Conservation (phyloP, 2,888 invertebrate genomes). For the Polyploca ridens region DNA sequence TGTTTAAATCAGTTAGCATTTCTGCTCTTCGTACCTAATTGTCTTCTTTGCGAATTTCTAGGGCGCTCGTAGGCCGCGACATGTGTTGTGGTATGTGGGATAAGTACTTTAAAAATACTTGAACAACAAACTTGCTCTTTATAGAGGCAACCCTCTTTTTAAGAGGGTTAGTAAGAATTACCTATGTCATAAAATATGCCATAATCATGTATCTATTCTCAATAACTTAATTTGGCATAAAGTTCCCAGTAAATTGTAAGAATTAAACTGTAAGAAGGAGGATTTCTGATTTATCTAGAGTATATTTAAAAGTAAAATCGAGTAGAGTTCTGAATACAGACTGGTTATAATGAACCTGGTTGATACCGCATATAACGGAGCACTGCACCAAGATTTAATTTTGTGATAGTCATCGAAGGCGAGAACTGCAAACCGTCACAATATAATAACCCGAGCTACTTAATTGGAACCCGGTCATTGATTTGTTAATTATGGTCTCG, state of each 20-base stretch:
- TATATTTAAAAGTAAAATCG: constrained; percentile 21
- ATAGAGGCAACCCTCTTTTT: no score
- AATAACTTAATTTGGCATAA: no score
- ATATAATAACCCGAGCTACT: constrained; percentile 66
- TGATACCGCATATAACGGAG: constrained; percentile 50
- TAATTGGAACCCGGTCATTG: constrained; percentile 74
- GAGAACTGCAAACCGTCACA: constrained; percentile 55
- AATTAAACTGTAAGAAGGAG: no score
- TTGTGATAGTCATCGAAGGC: constrained; percentile 64
- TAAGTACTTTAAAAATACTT: not conserved
- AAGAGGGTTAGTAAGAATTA: no score
- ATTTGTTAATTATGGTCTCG: constrained; percentile 72
- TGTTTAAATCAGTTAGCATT: constrained; percentile 38
- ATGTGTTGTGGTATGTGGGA: constrained; percentile 32
- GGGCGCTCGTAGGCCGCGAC: constrained; percentile 49
- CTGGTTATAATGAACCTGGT: constrained; percentile 19
- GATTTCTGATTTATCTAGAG: not conserved
- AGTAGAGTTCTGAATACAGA: constrained; percentile 33
- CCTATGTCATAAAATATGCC: no score
- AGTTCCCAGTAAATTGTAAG: no score
- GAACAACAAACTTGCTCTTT: no score
- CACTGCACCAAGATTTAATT: constrained; percentile 68
- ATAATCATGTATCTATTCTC: no score
- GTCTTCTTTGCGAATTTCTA: constrained; percentile 53
- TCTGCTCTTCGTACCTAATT: constrained; percentile 29